Base-by-base conservation (phyloP, 1,140 invertebrate genomes). In the Propsilocerus akamusi region DNA sequence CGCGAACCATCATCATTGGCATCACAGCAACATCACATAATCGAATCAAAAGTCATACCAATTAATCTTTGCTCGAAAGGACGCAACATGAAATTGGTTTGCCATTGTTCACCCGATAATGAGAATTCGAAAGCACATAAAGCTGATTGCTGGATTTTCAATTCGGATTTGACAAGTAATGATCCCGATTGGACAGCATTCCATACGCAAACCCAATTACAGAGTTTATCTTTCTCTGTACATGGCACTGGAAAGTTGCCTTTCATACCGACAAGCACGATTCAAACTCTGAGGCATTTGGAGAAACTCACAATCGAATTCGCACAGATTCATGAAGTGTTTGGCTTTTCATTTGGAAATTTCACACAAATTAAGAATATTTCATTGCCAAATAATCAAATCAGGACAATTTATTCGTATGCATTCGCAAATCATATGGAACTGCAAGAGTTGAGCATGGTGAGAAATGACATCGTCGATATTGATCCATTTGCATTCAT, bases 121-220 rank as follows among this genome's bases (percentile, higher is more conserved):
- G 28, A 30, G 10, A 30, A 30, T 30, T 8, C 10, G 28, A 30
- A 30, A 30, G 28, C 6, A 30, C 28, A 58, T 50, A 64, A 65
- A 51, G 63, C 63, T 37, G 63, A 65, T 37, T 65, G 63, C 46
- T 64, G 61, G 59, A 55, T 84, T 12, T 78, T 84, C 63, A 75
- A 73, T 51, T 70, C 73, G 34, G 73, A 71, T 10, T 68, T 81
- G 56, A 66, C 71, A 0, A 64, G 64, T 11, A 74, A 77, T 52
- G 76, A 82, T 57, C 68, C 72, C 2, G 72, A 80, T 48, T 86
- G 83, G 83, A 67, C 66, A 46, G 70, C 77, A 57, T 85, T 86
- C 60, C 67, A 68, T 8, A 78, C 78, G 4, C 82, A 86, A 62
- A 73, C 72, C n/a, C 71, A 73, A 51, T 59, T 85, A 48, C 69